Conservation (phyloP, 2,888 invertebrate species). For the Netelia inedita region DNA sequence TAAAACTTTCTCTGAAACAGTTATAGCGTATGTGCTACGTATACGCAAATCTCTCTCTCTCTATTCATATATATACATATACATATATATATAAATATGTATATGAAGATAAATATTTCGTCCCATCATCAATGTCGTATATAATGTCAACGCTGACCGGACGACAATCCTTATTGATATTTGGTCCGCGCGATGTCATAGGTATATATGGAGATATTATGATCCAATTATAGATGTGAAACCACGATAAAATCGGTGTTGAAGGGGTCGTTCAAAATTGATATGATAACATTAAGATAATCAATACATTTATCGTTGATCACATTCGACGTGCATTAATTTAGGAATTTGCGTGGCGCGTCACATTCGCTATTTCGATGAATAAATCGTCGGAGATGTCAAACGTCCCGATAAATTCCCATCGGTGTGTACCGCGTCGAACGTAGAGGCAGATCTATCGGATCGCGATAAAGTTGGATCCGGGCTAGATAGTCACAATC, state of each 20-base stretch:
- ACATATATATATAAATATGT: neutral
- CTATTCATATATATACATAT: neutral
- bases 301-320: conserved; percentile 38
- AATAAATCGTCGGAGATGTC: conserved; percentile 27
- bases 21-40: conserved; percentile 35
- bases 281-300: conserved; percentile 21
- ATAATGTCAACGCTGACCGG: conserved; percentile 1
- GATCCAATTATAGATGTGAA: conserved; percentile 1
- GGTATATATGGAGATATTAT: conserved; percentile 1
- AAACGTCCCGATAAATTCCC: conserved; percentile 24
- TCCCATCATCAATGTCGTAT: neutral
- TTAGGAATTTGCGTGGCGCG: conserved; percentile 19
- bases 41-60: neutral
- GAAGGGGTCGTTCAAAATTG: conserved; percentile 31
- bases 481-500: conserved; percentile 20
- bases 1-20: conserved; percentile 63
- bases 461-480: conserved; percentile 58
- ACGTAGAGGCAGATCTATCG: conserved; percentile 42
- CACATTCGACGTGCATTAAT: conserved; percentile 25
- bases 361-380: conserved; percentile 14
- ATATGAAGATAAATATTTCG: neutral
- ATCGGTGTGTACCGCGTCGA: conserved; percentile 7
- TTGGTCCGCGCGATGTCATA: neutral
- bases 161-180: neutral
- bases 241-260: conserved; percentile 15